Evolutionary conservation across 2,888 invertebrate species (phyloP).

Genomic region (Caenorhabditis sinica): DNA sequence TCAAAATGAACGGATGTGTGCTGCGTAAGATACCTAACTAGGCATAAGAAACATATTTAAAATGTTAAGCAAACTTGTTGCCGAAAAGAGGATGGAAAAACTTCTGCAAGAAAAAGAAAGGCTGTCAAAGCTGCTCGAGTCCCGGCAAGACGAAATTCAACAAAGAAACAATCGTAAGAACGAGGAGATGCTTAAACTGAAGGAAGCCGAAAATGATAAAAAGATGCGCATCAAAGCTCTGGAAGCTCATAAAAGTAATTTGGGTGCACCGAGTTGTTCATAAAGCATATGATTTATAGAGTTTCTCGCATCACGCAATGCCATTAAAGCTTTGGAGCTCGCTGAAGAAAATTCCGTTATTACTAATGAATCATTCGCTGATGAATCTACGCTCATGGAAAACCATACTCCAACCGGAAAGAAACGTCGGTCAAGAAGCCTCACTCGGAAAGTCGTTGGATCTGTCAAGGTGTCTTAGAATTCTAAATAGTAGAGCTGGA

Average conservation of each 20-base stretch:
- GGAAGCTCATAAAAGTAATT: slow-evolving; percentile 17
- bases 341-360: background rate
- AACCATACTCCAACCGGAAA: background rate
- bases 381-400: background rate
- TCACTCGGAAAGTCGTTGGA: slow-evolving; percentile 8
- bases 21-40: background rate
- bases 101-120: background rate
- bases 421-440: slow-evolving; percentile 31
- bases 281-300: background rate
- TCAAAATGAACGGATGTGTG: background rate
- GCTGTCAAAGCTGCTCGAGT: background rate
- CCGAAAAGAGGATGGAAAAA: background rate
- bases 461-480: slow-evolving; percentile 3
- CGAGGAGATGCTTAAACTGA: background rate
- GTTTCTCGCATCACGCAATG: background rate
- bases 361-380: background rate
- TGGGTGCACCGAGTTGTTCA: too few relatives aligned
- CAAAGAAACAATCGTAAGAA: background rate
- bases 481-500: background rate
- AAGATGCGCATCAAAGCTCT: background rate
- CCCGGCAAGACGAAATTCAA: too few relatives aligned
- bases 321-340: background rate
- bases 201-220: background rate
- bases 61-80: background rate
- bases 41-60: background rate